Base-by-base conservation (phyloP, 2,113 vertebrate genomes). In the Mandrillus leucophaeus region DNA sequence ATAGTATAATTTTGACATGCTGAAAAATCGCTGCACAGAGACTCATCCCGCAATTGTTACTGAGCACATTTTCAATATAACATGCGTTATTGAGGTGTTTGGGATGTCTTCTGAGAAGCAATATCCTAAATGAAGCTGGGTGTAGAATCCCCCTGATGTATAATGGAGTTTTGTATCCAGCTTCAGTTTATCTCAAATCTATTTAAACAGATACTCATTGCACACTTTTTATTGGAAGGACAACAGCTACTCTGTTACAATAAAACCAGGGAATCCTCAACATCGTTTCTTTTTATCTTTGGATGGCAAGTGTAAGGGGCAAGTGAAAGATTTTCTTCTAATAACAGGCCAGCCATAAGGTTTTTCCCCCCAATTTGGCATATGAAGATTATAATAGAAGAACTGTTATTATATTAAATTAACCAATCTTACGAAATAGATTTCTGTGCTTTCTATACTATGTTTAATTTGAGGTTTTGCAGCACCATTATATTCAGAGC, bases 101-200 rank as follows among this genome's bases (percentile, higher is more conserved):
- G 92, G 80, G 73, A 22, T 98, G 93, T 95, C 97, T 98, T 97
- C 98, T 79, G 92, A 98, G 96, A 82, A 98, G 76, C 96, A 97
- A 86, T 96, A 98, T 93, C 94, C 96, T 98, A 98, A 98, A 98
- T 96, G 96, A 98, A 97, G 85, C 97, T 97, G 97, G 88, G 48
- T 94, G 81, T 90, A 88, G 97, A 97, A 98, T 93, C 61, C 68
- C 59, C 93, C 84, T 95, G 57, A 85, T 88, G 66, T 22, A 64
- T 61, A 97, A 17, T 3, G 75, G 91, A 96, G 80, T 79, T 95
- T 75, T 90, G 88, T 52, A 81, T 97, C 95, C 91, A 92, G 57
- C 96, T 90, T 97, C 95, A 93, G 88, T 16, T 92, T 80, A 68
- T 97, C 95, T 97, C 88, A 91, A 27, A 92, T 61, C 95, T 61